A percentile compares a stretch with the other conserved stretches of the same genome.
These are phyloP conservation scores for Ophthalmolycus amberensis DNA, from an alignment of 2,113 vertebrate species.

Conservation along the genomic window DNA sequence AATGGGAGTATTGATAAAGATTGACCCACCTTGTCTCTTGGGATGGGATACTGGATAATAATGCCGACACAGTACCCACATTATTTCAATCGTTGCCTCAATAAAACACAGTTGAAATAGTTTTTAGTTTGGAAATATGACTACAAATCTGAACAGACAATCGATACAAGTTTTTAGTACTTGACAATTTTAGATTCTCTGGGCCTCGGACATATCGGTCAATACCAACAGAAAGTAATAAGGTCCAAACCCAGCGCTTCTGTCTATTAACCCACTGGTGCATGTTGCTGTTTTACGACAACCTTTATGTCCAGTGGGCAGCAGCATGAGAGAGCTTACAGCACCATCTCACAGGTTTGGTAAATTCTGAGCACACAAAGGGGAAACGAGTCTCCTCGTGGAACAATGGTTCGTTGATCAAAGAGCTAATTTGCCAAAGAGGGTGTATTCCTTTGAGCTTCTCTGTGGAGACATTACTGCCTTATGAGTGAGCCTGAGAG, in stretches of 20 bases:
- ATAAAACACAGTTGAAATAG: not conserved
- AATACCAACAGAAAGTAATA: conserved; percentile 4
- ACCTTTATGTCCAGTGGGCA: conserved; percentile 32
- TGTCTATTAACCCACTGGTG: not conserved
- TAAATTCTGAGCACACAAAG: conserved; percentile 25
- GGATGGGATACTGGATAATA: not conserved
- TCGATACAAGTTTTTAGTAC: not conserved
- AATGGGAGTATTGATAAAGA: not conserved
- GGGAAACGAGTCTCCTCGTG: conserved; percentile 34
- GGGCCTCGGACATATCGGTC: not conserved
- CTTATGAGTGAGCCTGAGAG: conserved; percentile 45
- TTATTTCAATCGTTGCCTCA: not conserved
- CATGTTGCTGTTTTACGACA: conserved; percentile 31
- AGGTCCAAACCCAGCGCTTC: not conserved
- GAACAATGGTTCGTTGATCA: conserved; percentile 68
- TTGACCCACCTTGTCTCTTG: not conserved
- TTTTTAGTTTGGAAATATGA: not conserved
- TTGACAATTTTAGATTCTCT: not conserved
- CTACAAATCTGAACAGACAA: not conserved
- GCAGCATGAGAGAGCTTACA: conserved; percentile 9
- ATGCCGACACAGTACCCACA: not conserved
- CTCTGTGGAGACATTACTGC: conserved; percentile 54
- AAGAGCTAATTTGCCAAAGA: conserved; percentile 71
- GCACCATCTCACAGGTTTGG: not conserved
- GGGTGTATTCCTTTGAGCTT: conserved; percentile 58